These are phyloP conservation scores for Cepaea nemoralis DNA, from an alignment of 1,140 invertebrate genomes.

Conservation along the genomic window DNA sequence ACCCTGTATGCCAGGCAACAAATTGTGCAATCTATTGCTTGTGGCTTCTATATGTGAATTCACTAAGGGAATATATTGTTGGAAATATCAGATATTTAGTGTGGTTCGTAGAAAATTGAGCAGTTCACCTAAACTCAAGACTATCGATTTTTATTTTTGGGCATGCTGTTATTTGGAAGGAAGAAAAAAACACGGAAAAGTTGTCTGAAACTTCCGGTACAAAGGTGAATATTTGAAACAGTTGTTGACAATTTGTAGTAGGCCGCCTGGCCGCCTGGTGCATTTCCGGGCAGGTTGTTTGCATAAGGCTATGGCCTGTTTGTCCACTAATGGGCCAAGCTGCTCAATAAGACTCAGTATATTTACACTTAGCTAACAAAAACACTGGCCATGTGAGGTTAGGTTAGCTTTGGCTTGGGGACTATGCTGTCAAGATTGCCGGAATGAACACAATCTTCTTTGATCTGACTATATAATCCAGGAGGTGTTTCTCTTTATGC, in stretches of 20 bases:
- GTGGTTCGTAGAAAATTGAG: too few species aligned
- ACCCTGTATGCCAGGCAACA: too few species aligned
- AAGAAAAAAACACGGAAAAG: too few species aligned
- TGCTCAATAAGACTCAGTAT: background rate
- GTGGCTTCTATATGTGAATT: too few species aligned
- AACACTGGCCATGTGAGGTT: background rate
- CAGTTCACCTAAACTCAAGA: too few species aligned
- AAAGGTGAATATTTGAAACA: background rate
- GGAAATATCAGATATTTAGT: too few species aligned
- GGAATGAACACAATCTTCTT: background rate
- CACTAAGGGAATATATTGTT: too few species aligned
- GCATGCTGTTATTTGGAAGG: too few species aligned
- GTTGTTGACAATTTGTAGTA: slow-evolving; percentile 10
- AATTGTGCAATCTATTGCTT: too few species aligned
- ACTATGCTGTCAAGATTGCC: background rate
- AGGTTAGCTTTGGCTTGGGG: background rate
- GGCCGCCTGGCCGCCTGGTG: background rate
- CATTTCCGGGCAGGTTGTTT: background rate
- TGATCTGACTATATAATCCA: background rate
- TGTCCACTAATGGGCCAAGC: background rate
- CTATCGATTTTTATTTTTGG: too few species aligned
- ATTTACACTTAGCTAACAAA: background rate
- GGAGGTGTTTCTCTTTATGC: background rate
- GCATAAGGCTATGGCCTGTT: background rate
- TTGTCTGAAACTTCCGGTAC: background rate